Evolutionary conservation across 2,113 vertebrate genomes (phyloP), one percentile per base, ranked within the genome.

Genomic region (Etheostoma cragini): DNA sequence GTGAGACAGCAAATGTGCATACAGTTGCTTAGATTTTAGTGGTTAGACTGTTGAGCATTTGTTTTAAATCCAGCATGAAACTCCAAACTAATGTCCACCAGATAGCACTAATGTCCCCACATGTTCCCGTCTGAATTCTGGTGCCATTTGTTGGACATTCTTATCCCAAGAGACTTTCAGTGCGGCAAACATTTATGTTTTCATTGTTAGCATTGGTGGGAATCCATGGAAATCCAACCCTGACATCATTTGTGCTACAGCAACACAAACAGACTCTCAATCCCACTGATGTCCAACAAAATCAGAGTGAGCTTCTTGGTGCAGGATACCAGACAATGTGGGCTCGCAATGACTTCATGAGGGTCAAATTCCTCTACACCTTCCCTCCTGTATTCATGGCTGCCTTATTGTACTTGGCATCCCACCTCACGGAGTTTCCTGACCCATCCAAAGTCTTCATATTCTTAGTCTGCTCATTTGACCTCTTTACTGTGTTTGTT

Each of bases 401-500:
- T 68, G n/a, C 68, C 3, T 80, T 91, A 63, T 87, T 89, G 69
- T 79, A 30, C 80, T 89, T 89, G 83, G 87, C 87, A 49, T 64
- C 67, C 47, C 54, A 63, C 80, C 66, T 78, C 61, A 4, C 0
- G 0, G 15, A 71, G 74, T 80, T 76, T 89, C 88, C 85, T 83
- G 85, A 82, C 74, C 42, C 46, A 26, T 81, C 81, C 42, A 30
- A 61, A 64, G 58, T 30, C 74, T 46, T 80, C 64, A 33, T 81
- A 77, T 69, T 86, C 72, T 87, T 38, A 1, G 52, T 49, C 52
- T 74, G 71, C 81, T 81, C 84, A 45, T 58, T 52, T 84, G 78
- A 87, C 86, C 76, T 57, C 21, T 7, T 76, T 3, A 1, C 72
- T 69, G 53, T 87, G 87, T 89, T 89, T 91, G 87, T 88, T 90